Evolutionary conservation across 2,888 invertebrate genomes (phyloP), one percentile per base, ranked within the genome.

Genomic region (Caenorhabditis becei): DNA sequence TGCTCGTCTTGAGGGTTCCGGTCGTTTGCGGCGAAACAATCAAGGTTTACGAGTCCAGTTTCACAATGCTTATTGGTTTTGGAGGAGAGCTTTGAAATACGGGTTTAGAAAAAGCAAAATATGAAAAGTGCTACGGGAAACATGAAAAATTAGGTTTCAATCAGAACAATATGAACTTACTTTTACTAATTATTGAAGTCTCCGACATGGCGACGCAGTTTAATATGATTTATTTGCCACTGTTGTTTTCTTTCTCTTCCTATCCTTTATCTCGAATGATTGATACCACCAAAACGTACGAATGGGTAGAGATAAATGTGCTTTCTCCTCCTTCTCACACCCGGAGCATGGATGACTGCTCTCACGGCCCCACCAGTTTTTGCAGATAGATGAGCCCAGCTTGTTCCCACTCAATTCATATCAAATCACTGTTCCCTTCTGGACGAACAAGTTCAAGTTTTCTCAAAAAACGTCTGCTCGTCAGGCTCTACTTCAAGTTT

Each of bases 211-310:
- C 37, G 32, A 35, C 44, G 51, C 20, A 44, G 11, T 47, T 72
- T 26, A 49, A 66, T 66, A 75, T 66, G 75, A 61, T 59, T 74
- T 66, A 58, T 61, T 66, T 53, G 35, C 61, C n/a, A 61, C 59
- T 56, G 51, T 66, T 75, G 66, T 75, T 65, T 74, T 66, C 65
- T 66, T 66, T 72, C 58, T 59, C 14, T 41, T 65, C 59, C 65
- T 74, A 65, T 74, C 74, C 51, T 75, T 75, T 66, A 75, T 75
- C 66, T 75, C 66, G 20, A 75, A 75, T 75, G 75, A 66, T 75
- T 75, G 74, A 75, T 66, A 67, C 66, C 58, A 74, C 65, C 75
- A 66, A 65, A 66, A 65, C 72, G 72, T 72, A 62, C 35, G 63
- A 63, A 63, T 63, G 72, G 63, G 44, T 72, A 58, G 63, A 63